A percentile compares a stretch with the other conserved stretches of the same genome.
These are phyloP conservation scores for Pardosa pseudoannulata DNA, from an alignment of 2,888 invertebrate genomes.

Conservation along the genomic window DNA sequence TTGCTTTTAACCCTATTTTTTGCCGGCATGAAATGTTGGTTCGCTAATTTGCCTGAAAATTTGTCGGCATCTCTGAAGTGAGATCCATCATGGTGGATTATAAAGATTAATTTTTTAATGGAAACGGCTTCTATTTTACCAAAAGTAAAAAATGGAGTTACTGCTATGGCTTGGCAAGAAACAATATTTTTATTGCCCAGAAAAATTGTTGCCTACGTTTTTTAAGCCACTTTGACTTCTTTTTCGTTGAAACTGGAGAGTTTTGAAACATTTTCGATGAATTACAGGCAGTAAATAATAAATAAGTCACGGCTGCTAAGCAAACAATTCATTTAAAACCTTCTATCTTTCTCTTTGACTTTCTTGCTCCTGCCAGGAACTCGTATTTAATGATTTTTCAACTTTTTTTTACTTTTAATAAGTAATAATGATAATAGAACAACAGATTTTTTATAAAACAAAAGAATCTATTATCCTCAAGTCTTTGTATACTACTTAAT, in stretches of 20 bases:
- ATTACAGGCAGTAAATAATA: not conserved
- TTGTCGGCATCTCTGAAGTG: constrained; percentile 25
- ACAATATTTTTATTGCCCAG: constrained; percentile 52
- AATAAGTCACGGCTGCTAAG: not conserved
- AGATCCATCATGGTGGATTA: constrained; percentile 63
- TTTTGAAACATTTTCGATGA: not conserved
- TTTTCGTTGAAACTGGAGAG: too few species aligned
- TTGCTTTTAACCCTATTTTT: constrained; percentile 4
- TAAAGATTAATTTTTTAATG: constrained; percentile 70
- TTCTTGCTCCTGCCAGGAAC: not conserved
- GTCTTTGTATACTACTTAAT: too few species aligned
- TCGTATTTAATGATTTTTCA: too few species aligned
- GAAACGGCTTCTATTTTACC: constrained; percentile 39
- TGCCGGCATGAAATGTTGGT: constrained; percentile 31
- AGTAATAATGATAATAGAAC: too few species aligned
- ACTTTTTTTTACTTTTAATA: too few species aligned
- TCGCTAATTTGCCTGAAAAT: constrained; percentile 62
- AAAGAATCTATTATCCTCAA: too few species aligned
- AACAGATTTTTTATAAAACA: too few species aligned
- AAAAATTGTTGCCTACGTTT: constrained; percentile 25
- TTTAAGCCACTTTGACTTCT: not conserved
- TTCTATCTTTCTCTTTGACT: not conserved
- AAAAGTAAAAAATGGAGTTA: constrained; percentile 9
- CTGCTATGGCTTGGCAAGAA: not conserved
- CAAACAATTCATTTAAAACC: not conserved